Base-by-base conservation (phyloP, 2,888 invertebrate species). In the Arctia plantaginis region DNA sequence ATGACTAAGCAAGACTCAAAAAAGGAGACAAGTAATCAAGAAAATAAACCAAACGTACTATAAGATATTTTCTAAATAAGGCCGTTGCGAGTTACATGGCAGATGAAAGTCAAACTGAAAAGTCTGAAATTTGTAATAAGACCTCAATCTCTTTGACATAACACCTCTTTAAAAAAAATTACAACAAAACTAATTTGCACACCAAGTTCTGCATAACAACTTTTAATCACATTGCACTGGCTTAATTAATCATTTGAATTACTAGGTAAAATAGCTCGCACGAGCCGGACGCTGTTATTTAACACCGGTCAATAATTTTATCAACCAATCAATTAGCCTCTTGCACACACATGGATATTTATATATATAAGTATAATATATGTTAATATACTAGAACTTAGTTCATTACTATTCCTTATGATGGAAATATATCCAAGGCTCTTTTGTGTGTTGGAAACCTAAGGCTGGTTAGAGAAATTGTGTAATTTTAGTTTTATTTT, bases 191-290 rank as follows among this genome's bases (percentile, higher is more conserved):
- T 66, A 44, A 39, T 59, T 75, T 76, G 71, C 73, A 66, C 66
- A 64, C 39, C 27, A 72, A 73, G 35, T 64, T 64, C 13, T 20
- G 33, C 76, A 81, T 82, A 71, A 77, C 77, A 82, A 72, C 80
- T 73, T 70, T 72, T 75, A 76, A 77, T 83, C 73, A 77, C 55
- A 73, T 69, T 59, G 69, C 73, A 73, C 70, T 74, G 74, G 71
- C 80, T 76, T 75, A 77, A 71, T 86, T 75, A 83, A 84, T 70
- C 64, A 39, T 66, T 51, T 39, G 69, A 82, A 75, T 76, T 41
- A 76, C 72, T 76, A 69, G 72, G 75, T 84, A 75, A 82, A 83
- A 67, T 75, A 51, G 20, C 41, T 66, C 51, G 75, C 69, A 77
- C 77, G 71, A 69, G 77, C 66, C 71, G 1, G 72, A 62, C 47